phyloP scores from a whole-genome alignment of 2,888 invertebrate genomes.

The Dicranocentrus wangi region DNA sequence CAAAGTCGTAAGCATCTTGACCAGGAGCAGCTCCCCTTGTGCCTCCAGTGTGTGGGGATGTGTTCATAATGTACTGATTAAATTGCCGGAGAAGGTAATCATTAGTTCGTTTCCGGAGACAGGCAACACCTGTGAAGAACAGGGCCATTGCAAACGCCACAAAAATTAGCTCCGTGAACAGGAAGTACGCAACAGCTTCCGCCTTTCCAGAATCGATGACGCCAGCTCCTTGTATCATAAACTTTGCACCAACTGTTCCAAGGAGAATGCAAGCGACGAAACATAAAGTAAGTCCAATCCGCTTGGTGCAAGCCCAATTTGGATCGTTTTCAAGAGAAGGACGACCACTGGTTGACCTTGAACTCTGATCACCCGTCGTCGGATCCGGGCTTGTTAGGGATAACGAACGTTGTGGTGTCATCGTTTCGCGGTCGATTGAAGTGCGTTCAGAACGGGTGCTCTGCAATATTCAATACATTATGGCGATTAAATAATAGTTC shows the following conservation, averaged over 20 bases:
- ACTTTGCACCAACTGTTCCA: conserved; percentile 65
- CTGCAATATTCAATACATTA: conserved; percentile 12
- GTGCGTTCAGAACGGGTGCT: conserved; percentile 49
- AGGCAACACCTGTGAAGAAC: conserved; percentile 69
- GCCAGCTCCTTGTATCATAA: conserved; percentile 59
- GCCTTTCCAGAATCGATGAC: conserved; percentile 66
- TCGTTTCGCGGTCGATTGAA: conserved; percentile 48
- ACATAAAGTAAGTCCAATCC: conserved; percentile 70
- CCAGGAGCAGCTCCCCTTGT: conserved; percentile 13
- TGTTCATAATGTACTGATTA: conserved; percentile 67
- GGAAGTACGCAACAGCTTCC: conserved; percentile 69
- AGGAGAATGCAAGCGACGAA: conserved; percentile 71
- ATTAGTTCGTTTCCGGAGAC: conserved; percentile 70
- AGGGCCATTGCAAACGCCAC: conserved; percentile 69
- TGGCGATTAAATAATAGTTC: not conserved
- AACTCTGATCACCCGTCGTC: conserved; percentile 32
- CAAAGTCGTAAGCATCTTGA: conserved; percentile 51
- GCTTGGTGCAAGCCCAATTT: conserved; percentile 66
- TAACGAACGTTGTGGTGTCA: conserved; percentile 51
- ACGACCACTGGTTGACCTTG: conserved; percentile 31
- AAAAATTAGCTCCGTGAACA: conserved; percentile 70
- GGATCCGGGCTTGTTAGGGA: conserved; percentile 50
- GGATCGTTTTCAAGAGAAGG: conserved; percentile 58
- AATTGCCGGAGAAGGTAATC: conserved; percentile 68
- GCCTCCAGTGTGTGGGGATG: conserved; percentile 28